Evolutionary conservation across 2,797 vertebrate genomes (phyloP).

Genomic region (Sebastes trivittatus): DNA sequence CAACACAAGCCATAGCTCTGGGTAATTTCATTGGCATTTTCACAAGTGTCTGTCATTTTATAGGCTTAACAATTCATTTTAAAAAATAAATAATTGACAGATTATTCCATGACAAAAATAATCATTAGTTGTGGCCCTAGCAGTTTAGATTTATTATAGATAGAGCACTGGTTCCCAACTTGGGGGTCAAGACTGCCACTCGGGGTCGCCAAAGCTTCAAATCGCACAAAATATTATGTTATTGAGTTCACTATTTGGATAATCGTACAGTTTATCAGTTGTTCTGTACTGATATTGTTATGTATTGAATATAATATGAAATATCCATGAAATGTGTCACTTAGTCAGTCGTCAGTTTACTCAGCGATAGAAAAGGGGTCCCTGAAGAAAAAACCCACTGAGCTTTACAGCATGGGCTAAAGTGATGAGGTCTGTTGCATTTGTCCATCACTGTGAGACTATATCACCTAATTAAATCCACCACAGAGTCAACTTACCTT

Average conservation of each 20-base stretch:
- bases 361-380: too few relatives aligned
- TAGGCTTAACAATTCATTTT: not conserved
- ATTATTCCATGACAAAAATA: too few relatives aligned
- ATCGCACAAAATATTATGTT: not conserved
- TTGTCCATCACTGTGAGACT: not conserved
- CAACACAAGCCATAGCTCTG: not conserved
- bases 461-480: slow-evolving; percentile 26
- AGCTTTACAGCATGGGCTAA: not conserved
- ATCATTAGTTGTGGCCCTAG: not conserved
- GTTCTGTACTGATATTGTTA: too few relatives aligned
- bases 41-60: not conserved
- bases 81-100: too few relatives aligned
- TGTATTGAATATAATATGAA: too few relatives aligned
- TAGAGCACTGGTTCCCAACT: not conserved
- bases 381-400: too few relatives aligned
- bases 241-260: too few relatives aligned
- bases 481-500: slow-evolving; percentile 4
- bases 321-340: too few relatives aligned
- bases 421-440: not conserved
- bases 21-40: not conserved
- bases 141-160: not conserved
- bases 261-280: too few relatives aligned
- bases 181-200: too few relatives aligned
- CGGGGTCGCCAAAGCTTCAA: too few relatives aligned
- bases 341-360: too few relatives aligned